Base-by-base conservation (phyloP, 2,797 vertebrate genomes). In the Melopsittacus undulatus region DNA sequence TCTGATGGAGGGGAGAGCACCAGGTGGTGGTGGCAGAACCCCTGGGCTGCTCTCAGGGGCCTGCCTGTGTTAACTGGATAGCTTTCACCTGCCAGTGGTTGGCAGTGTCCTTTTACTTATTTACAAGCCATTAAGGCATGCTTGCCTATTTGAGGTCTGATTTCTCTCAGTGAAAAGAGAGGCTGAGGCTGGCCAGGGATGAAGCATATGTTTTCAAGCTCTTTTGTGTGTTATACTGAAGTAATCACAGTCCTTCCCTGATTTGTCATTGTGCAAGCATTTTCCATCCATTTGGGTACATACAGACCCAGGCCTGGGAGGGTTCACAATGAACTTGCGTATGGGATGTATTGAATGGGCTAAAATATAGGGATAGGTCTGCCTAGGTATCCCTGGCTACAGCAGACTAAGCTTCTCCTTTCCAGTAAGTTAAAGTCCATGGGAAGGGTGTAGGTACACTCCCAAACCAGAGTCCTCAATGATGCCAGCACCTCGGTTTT, bases 1-100 rank as follows among this genome's bases (percentile, higher is more conserved):
- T 54, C 29, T 1, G 5, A 3, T 1, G 0, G 11, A 49, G 20
- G 38, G 34, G 34, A 62, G 22, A 43, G 42, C 51, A 56, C 23
- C 9, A 0, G 1, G 40, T 46, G 57, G 10, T 15, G 66, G 51
- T 59, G 67, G 32, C 5, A 3, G 34, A 67, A 20, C 11, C 45
- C 43, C 51, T 29, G 40, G 36, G 74, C 59, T 27, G 29, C 67
- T 83, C 27, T 40, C 36, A 21, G 36, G 57, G 48, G 10, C 3
- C 38, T 63, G 34, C 34, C 38, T 49, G 26, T 80, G 63, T 19
- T 73, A 18, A 40, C 29, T 49, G 38, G 40, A 34, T 26, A 57
- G 57, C 68, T 64, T 76, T 80, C 80, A 76, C 27, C 36, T n/a
- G 6, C 48, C 17, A 1, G 5, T 48, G 63, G 76, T 57, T 72